phyloP scores from a whole-genome alignment of 2,888 invertebrate species.

The Hydropsyche betteni region DNA sequence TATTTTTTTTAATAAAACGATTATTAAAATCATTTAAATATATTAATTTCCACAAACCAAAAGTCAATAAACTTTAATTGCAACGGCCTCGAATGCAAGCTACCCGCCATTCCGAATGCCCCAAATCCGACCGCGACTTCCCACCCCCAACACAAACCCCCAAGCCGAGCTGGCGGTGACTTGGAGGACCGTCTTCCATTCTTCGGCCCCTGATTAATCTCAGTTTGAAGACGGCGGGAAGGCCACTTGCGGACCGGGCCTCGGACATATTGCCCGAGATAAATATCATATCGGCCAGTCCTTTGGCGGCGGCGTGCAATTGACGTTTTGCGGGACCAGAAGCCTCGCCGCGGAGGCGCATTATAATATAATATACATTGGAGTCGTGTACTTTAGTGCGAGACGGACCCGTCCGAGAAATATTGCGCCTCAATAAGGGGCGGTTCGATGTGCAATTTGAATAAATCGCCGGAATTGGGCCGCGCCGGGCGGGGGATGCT shows the following conservation, averaged over 20 bases:
- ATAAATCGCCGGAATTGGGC: not conserved
- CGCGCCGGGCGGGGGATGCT: not conserved
- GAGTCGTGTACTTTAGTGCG: not conserved
- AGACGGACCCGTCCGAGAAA: not conserved
- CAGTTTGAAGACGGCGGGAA: conserved; percentile 34
- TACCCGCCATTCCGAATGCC: no score
- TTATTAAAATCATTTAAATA: no score
- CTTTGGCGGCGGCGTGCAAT: conserved; percentile 44
- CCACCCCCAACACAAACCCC: not conserved
- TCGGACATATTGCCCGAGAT: conserved; percentile 44
- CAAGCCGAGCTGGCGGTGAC: conserved; percentile 43
- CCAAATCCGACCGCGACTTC: conserved; percentile 3
- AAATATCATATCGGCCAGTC: conserved; percentile 49
- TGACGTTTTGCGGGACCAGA: conserved; percentile 47
- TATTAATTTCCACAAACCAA: no score
- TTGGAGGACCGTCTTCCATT: conserved; percentile 46
- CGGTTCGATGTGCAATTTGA: conserved; percentile 21
- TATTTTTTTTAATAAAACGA: no score
- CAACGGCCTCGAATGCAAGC: no score
- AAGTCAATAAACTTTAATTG: no score
- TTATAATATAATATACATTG: not conserved
- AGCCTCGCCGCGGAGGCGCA: conserved; percentile 43
- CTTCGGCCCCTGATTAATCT: conserved; percentile 50
- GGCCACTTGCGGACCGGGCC: conserved; percentile 11
- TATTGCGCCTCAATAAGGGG: conserved; percentile 2